Evolutionary conservation across 2,888 invertebrate species (phyloP), one percentile per base, ranked within the genome.

Genomic region (Limnephilus marmoratus): DNA sequence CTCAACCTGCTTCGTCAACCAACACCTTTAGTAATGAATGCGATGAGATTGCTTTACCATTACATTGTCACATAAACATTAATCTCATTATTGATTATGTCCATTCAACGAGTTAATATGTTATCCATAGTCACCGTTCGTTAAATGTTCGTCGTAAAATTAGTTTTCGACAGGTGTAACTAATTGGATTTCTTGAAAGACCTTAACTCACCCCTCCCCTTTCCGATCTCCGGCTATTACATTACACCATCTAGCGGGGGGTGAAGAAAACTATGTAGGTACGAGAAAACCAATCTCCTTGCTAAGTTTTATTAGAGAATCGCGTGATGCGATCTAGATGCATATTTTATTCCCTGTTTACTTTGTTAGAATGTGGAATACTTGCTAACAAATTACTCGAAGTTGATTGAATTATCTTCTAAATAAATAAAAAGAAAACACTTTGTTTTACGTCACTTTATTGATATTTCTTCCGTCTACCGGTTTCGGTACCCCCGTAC

Each of bases 151-250:
- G 85, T 45, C 24, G 87, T 87, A 34, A 87, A 87, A 87, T 87
- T 87, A 87, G 87, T 87, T 87, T 87, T 53, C 68, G 87, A 68
- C 87, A 87, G 87, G 87, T 87, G 68, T 87, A 68, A 87, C 87
- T 87, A 87, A 87, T 87, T 87, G 87, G 87, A 87, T 87, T 87
- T 87, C 87, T 87, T 87, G 87, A 24, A 18, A 87, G 68, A 31
- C 87, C 37, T n/a, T 83, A 87, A 68, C 29, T 53, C 87, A 34
- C 18, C 87, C 87, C 29, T 49, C 31, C 31, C 29, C 68, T 29
- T 29, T 37, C 11, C 29, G 3, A 29, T 5, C 85, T 2, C 85
- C 29, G 29, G 45, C 85, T 29, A 18, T 29, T 29, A 45, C 29
- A 83, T 18, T 34, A 13, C 37, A 41, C 34, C 37, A 34, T 15